Percentiles rank a stretch among this genome's conserved stretches.
Evolutionary conservation across 53 echinoderm and acorn worm genomes (phyloP).

Genomic region (Pentamera pediparva): DNA sequence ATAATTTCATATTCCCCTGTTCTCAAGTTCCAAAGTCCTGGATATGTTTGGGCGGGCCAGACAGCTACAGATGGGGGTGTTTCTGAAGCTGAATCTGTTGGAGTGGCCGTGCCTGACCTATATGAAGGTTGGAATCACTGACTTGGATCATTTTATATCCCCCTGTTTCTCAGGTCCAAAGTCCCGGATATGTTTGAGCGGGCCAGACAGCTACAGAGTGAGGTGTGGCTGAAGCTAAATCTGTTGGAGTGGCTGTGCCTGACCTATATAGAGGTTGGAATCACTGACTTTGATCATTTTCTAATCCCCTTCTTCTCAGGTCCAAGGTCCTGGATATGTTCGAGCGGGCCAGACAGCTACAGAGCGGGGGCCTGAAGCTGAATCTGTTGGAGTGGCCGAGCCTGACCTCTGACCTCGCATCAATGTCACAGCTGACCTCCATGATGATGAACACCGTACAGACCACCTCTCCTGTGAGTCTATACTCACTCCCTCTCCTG

Average conservation of each 20-base stretch:
- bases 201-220: constrained; percentile 49
- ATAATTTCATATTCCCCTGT: no score
- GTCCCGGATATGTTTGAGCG: constrained; percentile 32
- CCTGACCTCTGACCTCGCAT: constrained; percentile 56
- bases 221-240: constrained; percentile 57
- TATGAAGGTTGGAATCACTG: no score
- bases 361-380: constrained; percentile 59
- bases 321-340: constrained; percentile 32
- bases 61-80: constrained; percentile 52
- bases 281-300: no score
- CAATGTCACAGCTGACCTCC: constrained; percentile 54
- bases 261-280: no score
- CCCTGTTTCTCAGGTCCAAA: constrained; percentile 25
- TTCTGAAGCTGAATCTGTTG: constrained; percentile 60
- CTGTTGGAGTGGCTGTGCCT: constrained; percentile 74
- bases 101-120: constrained; percentile 71
- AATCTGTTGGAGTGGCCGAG: constrained; percentile 78
- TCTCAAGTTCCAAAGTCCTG: constrained; percentile 6
- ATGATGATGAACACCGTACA: constrained; percentile 63
- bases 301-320: no score
- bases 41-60: constrained; percentile 43
- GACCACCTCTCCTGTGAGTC: constrained; percentile 52
- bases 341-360: constrained; percentile 41
- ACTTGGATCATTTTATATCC: no score
- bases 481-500: no score